Evolutionary conservation across 1,140 invertebrate genomes (phyloP), one percentile per base, ranked within the genome.

Genomic region (Samia ricini): DNA sequence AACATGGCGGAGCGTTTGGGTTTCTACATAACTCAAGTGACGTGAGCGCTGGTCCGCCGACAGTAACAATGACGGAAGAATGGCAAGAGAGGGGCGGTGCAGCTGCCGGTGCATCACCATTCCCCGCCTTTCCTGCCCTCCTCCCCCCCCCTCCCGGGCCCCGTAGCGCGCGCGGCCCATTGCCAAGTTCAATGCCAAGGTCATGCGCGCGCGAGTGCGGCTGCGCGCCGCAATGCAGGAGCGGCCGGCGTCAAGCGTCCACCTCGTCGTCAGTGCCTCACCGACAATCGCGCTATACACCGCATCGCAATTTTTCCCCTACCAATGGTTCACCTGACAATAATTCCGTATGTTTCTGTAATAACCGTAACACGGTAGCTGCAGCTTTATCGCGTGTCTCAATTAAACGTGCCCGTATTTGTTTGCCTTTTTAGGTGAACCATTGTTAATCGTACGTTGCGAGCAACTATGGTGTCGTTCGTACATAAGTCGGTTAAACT

Each of bases 111-210:
- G 85, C 82, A 83, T 82, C 77, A 70, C 66, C 71, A 65, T 62
- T 69, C 73, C 57, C 64, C 60, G 63, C 60, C 26, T 29, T 29
- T 29, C 19, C 10, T 61, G 68, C 69, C 70, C 68, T 69, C 55
- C 65, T 23, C 66, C n/a, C 65, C 68, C 69, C 52, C 60, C 61
- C 51, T 60, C 57, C 69, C 69, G 57, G 67, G 65, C 59, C 72
- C 64, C 62, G 62, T 72, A 76, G 72, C 81, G 68, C 71, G 81
- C 10, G 10, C 8, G 74, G 80, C 77, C 77, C 79, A 85, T 83
- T 84, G 85, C 90, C 91, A 91, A 92, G 91, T 92, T 92, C 91
- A 91, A 89, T 92, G 91, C 89, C 91, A 91, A 91, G 91, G 91
- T 91, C 89, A 91, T 91, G 90, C 88, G 83, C 83, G 81, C 76